Percentiles rank a stretch among this genome's conserved stretches.
Evolutionary conservation across 1,140 invertebrate species (phyloP).

Genomic region (Odontomachus brunneus): DNA sequence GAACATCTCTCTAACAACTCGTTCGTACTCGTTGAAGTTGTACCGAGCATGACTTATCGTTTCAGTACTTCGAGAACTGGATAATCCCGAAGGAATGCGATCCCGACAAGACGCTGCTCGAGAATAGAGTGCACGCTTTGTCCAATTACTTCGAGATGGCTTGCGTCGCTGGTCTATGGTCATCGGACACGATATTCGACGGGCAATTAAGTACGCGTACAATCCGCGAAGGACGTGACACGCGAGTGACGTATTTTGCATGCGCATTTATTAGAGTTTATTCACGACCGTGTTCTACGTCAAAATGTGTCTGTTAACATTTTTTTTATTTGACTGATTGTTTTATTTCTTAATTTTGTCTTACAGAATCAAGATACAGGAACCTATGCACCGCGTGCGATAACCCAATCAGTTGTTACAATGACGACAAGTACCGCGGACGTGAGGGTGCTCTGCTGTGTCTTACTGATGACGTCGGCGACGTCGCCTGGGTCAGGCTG

Average conservation of each 20-base stretch:
- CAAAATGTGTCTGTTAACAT: neutral
- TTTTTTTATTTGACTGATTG: too few species aligned
- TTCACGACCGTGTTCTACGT: neutral
- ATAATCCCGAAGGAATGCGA: conserved; percentile 89
- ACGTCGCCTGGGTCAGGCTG: conserved; percentile 92
- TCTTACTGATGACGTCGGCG: conserved; percentile 90
- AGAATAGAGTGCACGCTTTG: conserved; percentile 90
- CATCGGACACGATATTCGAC: conserved; percentile 88
- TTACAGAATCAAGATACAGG: conserved; percentile 88
- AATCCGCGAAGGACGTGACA: neutral
- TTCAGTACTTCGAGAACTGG: conserved; percentile 90
- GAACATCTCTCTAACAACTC: conserved; percentile 69
- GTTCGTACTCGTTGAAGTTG: neutral
- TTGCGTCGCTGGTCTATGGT: conserved; percentile 94
- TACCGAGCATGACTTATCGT: neutral
- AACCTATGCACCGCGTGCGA: conserved; percentile 90
- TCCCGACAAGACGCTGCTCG: conserved; percentile 87
- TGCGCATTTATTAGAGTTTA: neutral
- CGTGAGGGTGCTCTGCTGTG: conserved; percentile 92
- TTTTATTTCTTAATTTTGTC: neutral
- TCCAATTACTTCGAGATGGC: conserved; percentile 90
- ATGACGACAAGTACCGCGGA: conserved; percentile 92
- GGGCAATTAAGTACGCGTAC: conserved; percentile 88
- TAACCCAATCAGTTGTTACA: conserved; percentile 87
- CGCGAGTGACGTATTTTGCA: neutral